Evolutionary conservation across 2,888 invertebrate genomes (phyloP).

Genomic region (Scaptomyza reducta): DNA sequence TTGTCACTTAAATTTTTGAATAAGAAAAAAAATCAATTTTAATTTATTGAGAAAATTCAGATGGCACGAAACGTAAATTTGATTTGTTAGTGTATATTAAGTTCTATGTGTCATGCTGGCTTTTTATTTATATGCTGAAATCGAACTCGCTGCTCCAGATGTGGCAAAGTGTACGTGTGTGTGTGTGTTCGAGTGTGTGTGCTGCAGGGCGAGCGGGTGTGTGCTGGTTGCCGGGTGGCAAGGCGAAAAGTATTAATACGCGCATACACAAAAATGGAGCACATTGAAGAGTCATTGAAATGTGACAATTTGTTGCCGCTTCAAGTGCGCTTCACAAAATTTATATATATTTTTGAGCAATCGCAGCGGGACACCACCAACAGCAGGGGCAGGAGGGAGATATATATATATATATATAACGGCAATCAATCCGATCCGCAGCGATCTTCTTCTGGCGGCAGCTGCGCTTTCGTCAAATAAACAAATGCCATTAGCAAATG

Average conservation of each 20-base stretch:
- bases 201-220: neutral
- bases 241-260: constrained; percentile 58
- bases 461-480: constrained; percentile 78
- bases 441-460: constrained; percentile 40
- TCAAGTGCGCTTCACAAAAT: constrained; percentile 50
- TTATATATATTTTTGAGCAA: constrained; percentile 36
- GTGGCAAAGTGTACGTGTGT: constrained; percentile 20
- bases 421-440: constrained; percentile 59
- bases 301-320: constrained; percentile 72
- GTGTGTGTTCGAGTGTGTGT: constrained; percentile 2
- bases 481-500: constrained; percentile 80
- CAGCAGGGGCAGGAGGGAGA: constrained; percentile 1
- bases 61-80: too few species aligned
- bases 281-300: constrained; percentile 73
- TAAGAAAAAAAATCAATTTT: too few species aligned
- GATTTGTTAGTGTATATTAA: neutral
- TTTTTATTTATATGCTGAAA: constrained; percentile 45
- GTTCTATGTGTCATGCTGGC: neutral
- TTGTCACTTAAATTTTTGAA: too few species aligned
- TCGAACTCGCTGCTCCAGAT: constrained; percentile 57
- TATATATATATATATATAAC: constrained; percentile 19
- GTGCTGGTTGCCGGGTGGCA: constrained; percentile 11
- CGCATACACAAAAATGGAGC: constrained; percentile 61
- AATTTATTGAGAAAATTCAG: too few species aligned
- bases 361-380: too few species aligned